phyloP scores from a whole-genome alignment of 2,797 vertebrate species.

The Rhabdomys pumilio region DNA sequence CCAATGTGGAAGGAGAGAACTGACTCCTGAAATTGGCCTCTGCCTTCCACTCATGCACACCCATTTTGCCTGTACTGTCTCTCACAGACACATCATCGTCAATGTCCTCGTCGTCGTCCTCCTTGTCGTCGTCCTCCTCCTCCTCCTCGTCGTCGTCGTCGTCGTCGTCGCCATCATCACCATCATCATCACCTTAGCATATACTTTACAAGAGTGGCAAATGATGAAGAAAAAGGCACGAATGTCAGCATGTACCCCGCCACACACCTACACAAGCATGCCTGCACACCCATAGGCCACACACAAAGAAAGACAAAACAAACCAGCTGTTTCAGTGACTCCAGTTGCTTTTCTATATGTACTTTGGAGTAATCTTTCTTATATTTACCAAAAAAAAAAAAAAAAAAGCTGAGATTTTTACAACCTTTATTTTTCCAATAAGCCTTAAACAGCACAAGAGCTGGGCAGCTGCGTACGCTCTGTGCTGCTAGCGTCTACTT shows the following conservation, averaged over 20 bases:
- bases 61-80: neutral
- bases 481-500: no score
- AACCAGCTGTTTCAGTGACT: neutral
- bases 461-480: no score
- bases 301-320: neutral
- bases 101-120: no score
- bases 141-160: no score
- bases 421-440: no score
- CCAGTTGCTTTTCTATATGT: neutral
- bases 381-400: neutral
- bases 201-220: neutral
- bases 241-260: neutral
- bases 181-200: no score
- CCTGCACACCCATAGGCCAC: neutral
- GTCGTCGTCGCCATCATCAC: no score
- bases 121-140: no score
- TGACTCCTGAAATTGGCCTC: neutral
- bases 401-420: neutral
- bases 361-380: slow-evolving; percentile 31
- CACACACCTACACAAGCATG: neutral
- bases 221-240: neutral
- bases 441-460: no score
- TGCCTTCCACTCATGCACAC: neutral
- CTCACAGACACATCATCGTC: neutral
- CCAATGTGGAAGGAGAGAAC: neutral